Base-by-base conservation (phyloP, 2,888 invertebrate species). In the Tachina grossa region DNA sequence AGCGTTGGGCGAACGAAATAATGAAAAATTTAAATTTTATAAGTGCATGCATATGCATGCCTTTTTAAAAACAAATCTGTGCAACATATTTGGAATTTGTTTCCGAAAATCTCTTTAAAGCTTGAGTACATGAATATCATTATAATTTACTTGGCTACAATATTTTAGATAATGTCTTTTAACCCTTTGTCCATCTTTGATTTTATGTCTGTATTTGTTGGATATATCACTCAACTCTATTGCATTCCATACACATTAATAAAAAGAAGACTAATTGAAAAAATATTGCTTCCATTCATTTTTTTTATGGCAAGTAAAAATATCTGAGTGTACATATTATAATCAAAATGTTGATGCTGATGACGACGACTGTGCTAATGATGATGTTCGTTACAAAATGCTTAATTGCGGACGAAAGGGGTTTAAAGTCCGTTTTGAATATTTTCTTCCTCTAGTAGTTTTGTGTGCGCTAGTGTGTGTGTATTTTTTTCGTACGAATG, bases 221-320 rank as follows among this genome's bases (percentile, higher is more conserved):
- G 53, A 41, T 22, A 47, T 68, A 81, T 66, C 71, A 72, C 59
- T 68, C 74, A 79, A 79, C 63, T 72, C 57, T 49, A 82, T 76
- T 81, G 75, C 78, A 85, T 75, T 69, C 81, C 81, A 85, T 78
- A 81, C 85, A 82, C 19, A 65, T 85, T 82, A 82, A 85, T 85
- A 82, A 85, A 77, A 72, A 8, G 31, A 72, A 53, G 31, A 49
- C 68, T 63, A 85, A 85, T 82, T 85, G 74, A 74, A 81, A 61
- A 78, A 69, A 85, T 72, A 81, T 80, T 81, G 49, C 61, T 77
- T 71, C 19, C 74, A 81, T 47, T 22, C 66, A 80, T 57, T 65
- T 68, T 51, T n/a, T 43, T 16, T 61, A 19, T 43, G 31, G 14
- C 57, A 31, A 13, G 31, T 10, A 57, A 22, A 57, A 57, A 16